These are phyloP conservation scores for Blennius ocellaris DNA, from an alignment of 2,113 vertebrate species.

Conservation along the genomic window DNA sequence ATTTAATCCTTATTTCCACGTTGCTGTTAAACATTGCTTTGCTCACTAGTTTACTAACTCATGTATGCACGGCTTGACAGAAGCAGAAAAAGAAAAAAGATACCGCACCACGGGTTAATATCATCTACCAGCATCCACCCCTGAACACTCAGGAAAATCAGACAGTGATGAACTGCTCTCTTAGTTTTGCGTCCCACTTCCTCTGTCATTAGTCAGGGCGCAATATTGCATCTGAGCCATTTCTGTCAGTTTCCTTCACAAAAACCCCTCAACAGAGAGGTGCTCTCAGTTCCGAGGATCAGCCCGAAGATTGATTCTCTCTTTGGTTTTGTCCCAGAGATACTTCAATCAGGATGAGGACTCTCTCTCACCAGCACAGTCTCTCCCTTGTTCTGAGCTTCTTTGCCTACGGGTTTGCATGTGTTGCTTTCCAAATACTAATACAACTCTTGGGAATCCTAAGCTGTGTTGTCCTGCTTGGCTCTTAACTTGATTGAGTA, in stretches of 20 bases:
- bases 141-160: conserved; percentile 31
- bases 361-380: not conserved
- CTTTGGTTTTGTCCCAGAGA: conserved; percentile 54
- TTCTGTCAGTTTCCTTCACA: conserved; percentile 46
- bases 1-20: conserved; percentile 1
- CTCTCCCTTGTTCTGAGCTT: conserved; percentile 6
- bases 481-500: conserved; percentile 69
- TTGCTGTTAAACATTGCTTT: conserved; percentile 14
- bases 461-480: conserved; percentile 36
- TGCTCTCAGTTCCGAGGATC: conserved; percentile 52
- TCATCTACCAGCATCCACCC: conserved; percentile 10
- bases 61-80: not conserved
- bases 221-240: conserved; percentile 38
- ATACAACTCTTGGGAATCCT: conserved; percentile 27
- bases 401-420: conserved; percentile 8
- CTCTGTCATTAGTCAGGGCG: conserved; percentile 45
- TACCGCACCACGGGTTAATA: conserved; percentile 17
- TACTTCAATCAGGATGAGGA: conserved; percentile 50
- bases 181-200: conserved; percentile 35
- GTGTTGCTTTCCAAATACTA: not conserved
- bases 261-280: conserved; percentile 30
- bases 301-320: conserved; percentile 56
- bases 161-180: conserved; percentile 51
- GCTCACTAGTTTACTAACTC: conserved; percentile 27
- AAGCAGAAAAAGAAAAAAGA: not conserved